phyloP scores from a whole-genome alignment of 2,113 vertebrate genomes.

The Onychostruthus taczanowskii region DNA sequence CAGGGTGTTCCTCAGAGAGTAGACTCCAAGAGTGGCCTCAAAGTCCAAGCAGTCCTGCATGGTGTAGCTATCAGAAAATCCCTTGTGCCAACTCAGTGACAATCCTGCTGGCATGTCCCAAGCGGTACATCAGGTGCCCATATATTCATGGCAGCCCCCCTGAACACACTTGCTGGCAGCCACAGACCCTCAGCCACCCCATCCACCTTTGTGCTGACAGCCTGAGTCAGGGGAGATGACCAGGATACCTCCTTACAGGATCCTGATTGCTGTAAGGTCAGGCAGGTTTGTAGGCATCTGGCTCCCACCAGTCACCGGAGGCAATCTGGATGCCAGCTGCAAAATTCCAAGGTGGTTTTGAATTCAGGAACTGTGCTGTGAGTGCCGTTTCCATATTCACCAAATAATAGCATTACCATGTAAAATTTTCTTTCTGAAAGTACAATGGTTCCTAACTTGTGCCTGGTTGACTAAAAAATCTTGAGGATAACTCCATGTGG shows the following conservation, averaged over 20 bases:
- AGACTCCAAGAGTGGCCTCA: neutral
- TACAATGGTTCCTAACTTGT: neutral
- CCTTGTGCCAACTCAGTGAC: neutral
- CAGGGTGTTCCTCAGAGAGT: neutral
- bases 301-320: neutral
- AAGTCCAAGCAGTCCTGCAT: neutral
- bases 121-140: neutral
- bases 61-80: neutral
- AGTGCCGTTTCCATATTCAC: neutral
- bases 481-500: neutral
- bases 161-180: neutral
- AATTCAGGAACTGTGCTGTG: neutral
- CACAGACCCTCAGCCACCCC: neutral
- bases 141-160: neutral
- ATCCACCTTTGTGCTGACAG: neutral
- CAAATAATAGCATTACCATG: neutral
- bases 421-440: neutral
- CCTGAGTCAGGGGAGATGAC: neutral
- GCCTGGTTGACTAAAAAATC: neutral
- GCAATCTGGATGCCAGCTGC: conserved; percentile 42
- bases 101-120: neutral
- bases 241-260: neutral
- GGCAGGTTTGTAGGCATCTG: conserved; percentile 13
- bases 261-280: neutral
- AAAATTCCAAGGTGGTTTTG: neutral